phyloP scores from a whole-genome alignment of 2,797 vertebrate genomes.

The Tiaroga cobitis region DNA sequence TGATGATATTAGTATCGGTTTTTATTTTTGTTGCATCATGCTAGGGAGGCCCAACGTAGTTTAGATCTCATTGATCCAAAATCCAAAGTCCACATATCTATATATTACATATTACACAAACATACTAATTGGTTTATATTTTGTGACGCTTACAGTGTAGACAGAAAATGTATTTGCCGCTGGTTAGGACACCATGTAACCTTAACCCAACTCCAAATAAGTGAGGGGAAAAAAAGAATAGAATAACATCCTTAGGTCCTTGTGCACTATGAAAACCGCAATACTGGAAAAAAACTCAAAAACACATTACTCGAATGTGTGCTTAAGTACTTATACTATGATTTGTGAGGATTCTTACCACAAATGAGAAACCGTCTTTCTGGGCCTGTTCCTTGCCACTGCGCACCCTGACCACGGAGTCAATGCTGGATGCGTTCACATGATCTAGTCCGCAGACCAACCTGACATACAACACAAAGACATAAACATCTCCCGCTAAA shows the following conservation, averaged over 20 bases:
- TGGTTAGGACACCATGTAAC: not conserved
- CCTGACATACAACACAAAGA: constrained; percentile 69
- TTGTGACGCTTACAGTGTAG: not conserved
- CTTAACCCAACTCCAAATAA: not conserved
- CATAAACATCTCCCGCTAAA: constrained; percentile 51
- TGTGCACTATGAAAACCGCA: not conserved
- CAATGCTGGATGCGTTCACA: constrained; percentile 77
- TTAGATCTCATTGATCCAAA: not conserved
- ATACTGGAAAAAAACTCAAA: constrained; percentile 1
- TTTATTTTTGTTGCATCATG: not conserved
- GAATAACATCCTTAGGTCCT: not conserved
- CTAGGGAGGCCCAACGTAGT: not conserved
- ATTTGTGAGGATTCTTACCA: constrained; percentile 80
- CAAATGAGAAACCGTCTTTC: constrained; percentile 86
- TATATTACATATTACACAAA: not conserved
- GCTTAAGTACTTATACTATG: not conserved
- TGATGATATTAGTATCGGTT: not conserved
- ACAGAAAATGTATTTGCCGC: not conserved
- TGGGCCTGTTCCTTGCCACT: constrained; percentile 78
- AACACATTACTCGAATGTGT: not conserved
- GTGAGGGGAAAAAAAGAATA: not conserved
- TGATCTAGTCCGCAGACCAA: constrained; percentile 83
- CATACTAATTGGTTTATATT: not conserved
- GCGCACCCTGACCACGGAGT: constrained; percentile 83
- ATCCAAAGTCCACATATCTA: not conserved